Conservation (phyloP, 92 coral and sea anemone species). For the Montipora capitata region DNA sequence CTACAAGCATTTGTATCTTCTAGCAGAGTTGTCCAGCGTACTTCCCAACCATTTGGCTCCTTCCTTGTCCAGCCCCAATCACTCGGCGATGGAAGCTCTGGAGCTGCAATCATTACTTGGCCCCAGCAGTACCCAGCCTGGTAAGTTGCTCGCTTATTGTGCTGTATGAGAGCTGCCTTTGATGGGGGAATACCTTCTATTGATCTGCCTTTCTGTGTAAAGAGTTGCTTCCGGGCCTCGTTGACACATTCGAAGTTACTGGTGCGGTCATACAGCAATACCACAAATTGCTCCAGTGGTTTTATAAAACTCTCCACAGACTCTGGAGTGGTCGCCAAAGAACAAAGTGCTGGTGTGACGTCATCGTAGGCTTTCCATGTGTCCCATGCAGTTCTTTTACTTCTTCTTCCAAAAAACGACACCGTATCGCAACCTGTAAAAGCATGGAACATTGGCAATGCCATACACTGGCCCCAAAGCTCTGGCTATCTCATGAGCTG, state of each 20-base stretch:
- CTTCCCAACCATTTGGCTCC: slow-evolving; percentile 47
- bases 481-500: slow-evolving; percentile 64
- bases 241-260: slow-evolving; percentile 2
- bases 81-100: slow-evolving; percentile 70
- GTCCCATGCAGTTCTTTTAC: slow-evolving; percentile 19
- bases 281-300: slow-evolving; percentile 45
- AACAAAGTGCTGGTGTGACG: slow-evolving; percentile 37
- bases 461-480: slow-evolving; percentile 37
- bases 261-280: slow-evolving; percentile 8
- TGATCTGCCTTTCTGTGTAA: slow-evolving; percentile 62
- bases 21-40: slow-evolving; percentile 62
- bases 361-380: slow-evolving; percentile 5
- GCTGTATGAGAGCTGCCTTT: slow-evolving; percentile 63
- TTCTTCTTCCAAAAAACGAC: slow-evolving; percentile 51
- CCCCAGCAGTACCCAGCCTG: slow-evolving; percentile 73
- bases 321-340: slow-evolving; percentile 31
- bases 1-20: slow-evolving; percentile 69
- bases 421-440: slow-evolving; percentile 69
- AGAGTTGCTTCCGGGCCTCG: slow-evolving; percentile 70
- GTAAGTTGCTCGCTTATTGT: slow-evolving; percentile 55
- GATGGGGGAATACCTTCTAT: slow-evolving; percentile 68
- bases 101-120: slow-evolving; percentile 50
- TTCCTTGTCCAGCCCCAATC: slow-evolving; percentile 63
- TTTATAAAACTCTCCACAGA: not conserved
- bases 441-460: slow-evolving; percentile 63